A percentile compares a stretch with the other conserved stretches of the same genome.
Conservation (phyloP, 2,797 vertebrate genomes). For the Pelobates cultripes region DNA sequence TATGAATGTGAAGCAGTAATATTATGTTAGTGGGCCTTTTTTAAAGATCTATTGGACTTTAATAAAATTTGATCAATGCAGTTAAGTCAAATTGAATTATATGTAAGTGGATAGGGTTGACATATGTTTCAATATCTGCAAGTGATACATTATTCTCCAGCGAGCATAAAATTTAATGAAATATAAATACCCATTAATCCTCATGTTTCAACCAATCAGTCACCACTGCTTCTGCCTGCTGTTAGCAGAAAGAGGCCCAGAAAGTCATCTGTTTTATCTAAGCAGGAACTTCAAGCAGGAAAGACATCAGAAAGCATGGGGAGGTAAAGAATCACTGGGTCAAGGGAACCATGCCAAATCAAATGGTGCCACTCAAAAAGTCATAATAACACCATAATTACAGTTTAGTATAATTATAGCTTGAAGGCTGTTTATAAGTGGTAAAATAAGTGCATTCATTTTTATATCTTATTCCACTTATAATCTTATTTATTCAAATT, state of each 20-base stretch:
- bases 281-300: constrained; percentile 83
- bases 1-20: constrained; percentile 76
- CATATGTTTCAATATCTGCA: constrained; percentile 95
- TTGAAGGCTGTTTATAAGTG: background rate
- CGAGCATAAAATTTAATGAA: constrained; percentile 94
- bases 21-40: constrained; percentile 79
- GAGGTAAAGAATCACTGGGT: constrained; percentile 67
- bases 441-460: background rate
- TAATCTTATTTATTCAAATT: no score
- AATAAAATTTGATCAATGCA: constrained; percentile 94
- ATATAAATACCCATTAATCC: constrained; percentile 99
- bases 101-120: constrained; percentile 93
- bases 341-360: constrained; percentile 60
- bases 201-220: constrained; percentile 90
- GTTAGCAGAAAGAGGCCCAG: constrained; percentile 80
- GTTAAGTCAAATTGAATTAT: constrained; percentile 97
- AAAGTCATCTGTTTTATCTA: constrained; percentile 91
- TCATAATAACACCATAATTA: constrained; percentile 35
- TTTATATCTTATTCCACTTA: background rate
- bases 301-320: constrained; percentile 76
- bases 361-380: constrained; percentile 56
- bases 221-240: constrained; percentile 82
- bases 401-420: constrained; percentile 23
- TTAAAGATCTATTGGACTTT: constrained; percentile 86
- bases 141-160: constrained; percentile 93